Conservation (phyloP, 2,113 vertebrate genomes). For the Laticauda colubrina region DNA sequence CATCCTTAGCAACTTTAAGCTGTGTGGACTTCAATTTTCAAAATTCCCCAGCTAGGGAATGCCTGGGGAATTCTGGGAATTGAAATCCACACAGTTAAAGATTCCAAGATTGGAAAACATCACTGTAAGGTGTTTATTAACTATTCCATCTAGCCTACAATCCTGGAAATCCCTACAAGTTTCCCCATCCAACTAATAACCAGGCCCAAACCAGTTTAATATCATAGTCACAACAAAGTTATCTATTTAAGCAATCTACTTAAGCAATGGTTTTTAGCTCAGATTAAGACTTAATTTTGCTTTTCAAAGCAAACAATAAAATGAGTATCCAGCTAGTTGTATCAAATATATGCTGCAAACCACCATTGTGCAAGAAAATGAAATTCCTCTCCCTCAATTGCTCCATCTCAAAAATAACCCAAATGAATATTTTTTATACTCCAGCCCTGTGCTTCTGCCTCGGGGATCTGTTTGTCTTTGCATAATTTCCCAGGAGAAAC, state of each 20-base stretch:
- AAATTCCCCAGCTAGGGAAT: background rate
- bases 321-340: background rate
- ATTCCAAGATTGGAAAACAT: background rate
- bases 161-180: background rate
- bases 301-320: slow-evolving; percentile 3
- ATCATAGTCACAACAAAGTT: background rate
- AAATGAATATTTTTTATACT: background rate
- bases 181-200: background rate
- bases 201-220: background rate
- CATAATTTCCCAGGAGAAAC: slow-evolving; percentile 17
- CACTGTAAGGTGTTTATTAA: background rate
- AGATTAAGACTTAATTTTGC: background rate
- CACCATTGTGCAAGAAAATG: background rate
- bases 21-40: background rate
- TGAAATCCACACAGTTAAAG: background rate
- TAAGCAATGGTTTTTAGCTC: background rate
- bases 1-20: background rate
- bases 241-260: background rate
- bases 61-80: background rate
- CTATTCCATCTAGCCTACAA: background rate
- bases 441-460: background rate
- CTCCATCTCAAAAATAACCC: background rate
- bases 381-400: background rate
- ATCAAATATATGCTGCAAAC: background rate
- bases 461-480: background rate